Conservation (phyloP, 2,797 vertebrate genomes). For the Coluber constrictor region DNA sequence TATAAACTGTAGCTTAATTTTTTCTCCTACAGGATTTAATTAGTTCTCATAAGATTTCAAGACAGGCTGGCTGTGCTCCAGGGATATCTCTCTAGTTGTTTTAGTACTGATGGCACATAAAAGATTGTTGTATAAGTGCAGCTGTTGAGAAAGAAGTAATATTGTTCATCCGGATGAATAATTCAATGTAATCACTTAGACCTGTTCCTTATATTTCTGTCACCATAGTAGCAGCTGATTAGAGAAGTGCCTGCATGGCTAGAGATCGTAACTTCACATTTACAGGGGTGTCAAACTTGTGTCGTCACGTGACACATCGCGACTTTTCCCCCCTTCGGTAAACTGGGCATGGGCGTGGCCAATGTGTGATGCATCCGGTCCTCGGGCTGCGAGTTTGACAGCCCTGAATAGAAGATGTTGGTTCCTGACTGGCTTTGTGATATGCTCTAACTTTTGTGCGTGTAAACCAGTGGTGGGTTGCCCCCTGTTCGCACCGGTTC, state of each 20-base stretch:
- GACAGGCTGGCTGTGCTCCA: conserved; percentile 53
- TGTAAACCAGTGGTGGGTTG: not conserved
- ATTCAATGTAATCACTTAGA: not conserved
- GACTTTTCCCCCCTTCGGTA: no score
- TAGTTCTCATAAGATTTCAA: conserved; percentile 41
- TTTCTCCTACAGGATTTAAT: conserved; percentile 45
- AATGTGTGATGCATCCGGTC: no score
- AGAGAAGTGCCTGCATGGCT: not conserved
- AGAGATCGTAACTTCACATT: not conserved
- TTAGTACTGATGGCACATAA: not conserved
- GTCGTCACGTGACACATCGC: rapidly evolving
- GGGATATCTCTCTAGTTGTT: conserved; percentile 16
- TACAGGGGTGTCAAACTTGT: no score
- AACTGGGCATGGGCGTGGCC: no score
- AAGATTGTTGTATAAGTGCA: not conserved
- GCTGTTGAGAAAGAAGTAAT: not conserved
- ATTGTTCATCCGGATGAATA: conserved; percentile 14
- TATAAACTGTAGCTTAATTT: conserved; percentile 44
- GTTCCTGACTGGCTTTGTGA: not conserved
- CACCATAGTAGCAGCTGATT: not conserved
- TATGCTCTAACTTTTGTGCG: not conserved
- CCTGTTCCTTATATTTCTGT: not conserved
- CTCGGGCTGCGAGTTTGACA: no score
- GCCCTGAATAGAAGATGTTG: not conserved
- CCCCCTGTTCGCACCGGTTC: no score